Conservation (phyloP, 2,113 vertebrate species). For the Machaerirhynchus nigripectus region DNA sequence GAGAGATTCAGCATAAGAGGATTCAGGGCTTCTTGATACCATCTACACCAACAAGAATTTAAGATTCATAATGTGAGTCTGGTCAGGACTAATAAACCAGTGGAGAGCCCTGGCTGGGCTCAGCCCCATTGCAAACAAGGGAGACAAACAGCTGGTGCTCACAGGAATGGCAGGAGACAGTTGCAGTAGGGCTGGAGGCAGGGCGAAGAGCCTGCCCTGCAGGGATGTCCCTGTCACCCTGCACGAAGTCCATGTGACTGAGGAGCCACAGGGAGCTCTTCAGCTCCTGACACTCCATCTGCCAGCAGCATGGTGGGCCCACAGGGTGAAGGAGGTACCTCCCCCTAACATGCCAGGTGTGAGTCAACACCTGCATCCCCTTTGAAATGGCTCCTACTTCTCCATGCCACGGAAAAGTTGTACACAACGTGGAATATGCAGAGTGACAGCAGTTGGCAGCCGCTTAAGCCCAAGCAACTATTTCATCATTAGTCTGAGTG, state of each 20-base stretch:
- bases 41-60: background rate
- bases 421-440: background rate
- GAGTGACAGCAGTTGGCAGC: conserved; percentile 41
- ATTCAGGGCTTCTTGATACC: background rate
- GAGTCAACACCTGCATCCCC: conserved; percentile 33
- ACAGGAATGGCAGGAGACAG: background rate
- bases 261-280: background rate
- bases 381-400: background rate
- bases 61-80: background rate
- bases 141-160: background rate
- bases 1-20: background rate
- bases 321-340: background rate
- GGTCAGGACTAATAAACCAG: background rate
- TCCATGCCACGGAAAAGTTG: background rate
- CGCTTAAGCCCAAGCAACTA: conserved; percentile 11
- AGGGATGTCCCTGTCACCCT: background rate
- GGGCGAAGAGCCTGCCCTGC: accelerated
- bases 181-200: background rate
- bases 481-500: conserved; percentile 43
- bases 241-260: accelerated
- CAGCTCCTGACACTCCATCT: background rate
- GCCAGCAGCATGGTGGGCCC: background rate
- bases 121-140: background rate
- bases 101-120: background rate
- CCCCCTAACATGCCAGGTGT: background rate